These are phyloP conservation scores for Pollimyrus isidori DNA, from an alignment of 2,113 vertebrate genomes.

Conservation along the genomic window DNA sequence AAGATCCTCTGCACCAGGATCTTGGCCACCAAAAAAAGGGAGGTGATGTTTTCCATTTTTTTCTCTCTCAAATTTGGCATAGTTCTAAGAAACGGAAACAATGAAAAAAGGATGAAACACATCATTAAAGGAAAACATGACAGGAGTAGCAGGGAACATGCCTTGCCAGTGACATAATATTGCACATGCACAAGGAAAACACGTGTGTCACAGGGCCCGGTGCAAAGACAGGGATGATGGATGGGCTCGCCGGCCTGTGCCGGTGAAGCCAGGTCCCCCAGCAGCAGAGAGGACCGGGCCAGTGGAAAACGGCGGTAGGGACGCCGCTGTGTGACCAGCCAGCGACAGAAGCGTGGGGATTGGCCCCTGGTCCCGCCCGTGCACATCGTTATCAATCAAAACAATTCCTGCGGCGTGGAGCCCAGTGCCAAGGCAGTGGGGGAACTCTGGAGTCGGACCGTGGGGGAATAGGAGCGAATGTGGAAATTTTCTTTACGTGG, in stretches of 20 bases:
- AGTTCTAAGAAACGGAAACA: conserved; percentile 7
- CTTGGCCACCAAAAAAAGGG: neutral
- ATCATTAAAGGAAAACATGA: conserved; percentile 36
- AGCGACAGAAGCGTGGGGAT: conserved; percentile 15
- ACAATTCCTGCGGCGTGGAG: neutral
- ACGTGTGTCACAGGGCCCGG: conserved; percentile 53
- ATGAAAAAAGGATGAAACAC: conserved; percentile 41
- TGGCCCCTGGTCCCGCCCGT: neutral
- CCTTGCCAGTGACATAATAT: conserved; percentile 48
- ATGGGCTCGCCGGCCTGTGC: conserved; percentile 53
- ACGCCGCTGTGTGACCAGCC: conserved; percentile 7
- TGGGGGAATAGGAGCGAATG: neutral
- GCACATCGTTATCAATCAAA: conserved; percentile 25
- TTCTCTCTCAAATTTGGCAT: neutral
- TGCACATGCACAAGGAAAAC: conserved; percentile 59
- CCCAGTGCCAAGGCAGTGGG: neutral
- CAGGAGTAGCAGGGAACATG: conserved; percentile 28
- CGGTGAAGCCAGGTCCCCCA: conserved; percentile 28
- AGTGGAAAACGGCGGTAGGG: conserved; percentile 9
- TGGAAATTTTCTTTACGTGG: neutral
- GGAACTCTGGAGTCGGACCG: neutral
- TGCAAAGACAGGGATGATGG: conserved; percentile 63
- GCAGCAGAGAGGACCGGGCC: neutral
- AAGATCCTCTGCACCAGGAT: neutral
- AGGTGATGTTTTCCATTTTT: conserved; percentile 2